Conservation (phyloP, 2,113 vertebrate species). For the Cynocephalus volans region DNA sequence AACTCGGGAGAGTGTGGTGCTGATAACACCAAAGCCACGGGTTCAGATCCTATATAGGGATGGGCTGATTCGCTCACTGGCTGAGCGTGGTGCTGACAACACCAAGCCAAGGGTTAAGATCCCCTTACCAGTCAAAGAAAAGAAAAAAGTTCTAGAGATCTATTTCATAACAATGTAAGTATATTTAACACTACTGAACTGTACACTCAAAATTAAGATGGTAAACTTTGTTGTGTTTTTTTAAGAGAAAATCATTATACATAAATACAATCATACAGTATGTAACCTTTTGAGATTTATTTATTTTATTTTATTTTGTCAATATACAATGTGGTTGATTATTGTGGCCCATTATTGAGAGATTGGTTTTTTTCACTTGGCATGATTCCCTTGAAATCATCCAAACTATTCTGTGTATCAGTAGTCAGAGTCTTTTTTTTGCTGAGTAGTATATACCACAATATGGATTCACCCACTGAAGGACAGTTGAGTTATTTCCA, state of each 20-base stretch:
- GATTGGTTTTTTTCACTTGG: background rate
- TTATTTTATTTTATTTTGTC: too few relatives aligned
- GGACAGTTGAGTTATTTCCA: background rate
- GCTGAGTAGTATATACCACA: too few relatives aligned
- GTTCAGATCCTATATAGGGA: too few relatives aligned
- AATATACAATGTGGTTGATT: too few relatives aligned
- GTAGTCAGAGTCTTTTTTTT: background rate
- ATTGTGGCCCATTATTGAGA: too few relatives aligned
- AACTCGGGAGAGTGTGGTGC: too few relatives aligned
- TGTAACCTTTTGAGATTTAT: background rate
- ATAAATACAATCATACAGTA: background rate
- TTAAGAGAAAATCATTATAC: background rate
- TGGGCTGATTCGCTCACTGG: too few relatives aligned
- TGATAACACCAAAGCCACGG: too few relatives aligned
- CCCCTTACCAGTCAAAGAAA: too few relatives aligned
- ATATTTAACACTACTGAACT: background rate
- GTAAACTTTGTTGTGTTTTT: background rate
- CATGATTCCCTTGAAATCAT: background rate
- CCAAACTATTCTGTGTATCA: background rate
- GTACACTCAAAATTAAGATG: background rate
- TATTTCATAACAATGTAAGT: background rate
- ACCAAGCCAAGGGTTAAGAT: too few relatives aligned
- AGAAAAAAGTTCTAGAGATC: background rate
- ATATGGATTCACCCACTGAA: background rate
- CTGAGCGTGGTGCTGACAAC: too few relatives aligned